A percentile compares a stretch with the other conserved stretches of the same genome.
Conservation (phyloP, 2,113 vertebrate species). For the Siniperca knerii region DNA sequence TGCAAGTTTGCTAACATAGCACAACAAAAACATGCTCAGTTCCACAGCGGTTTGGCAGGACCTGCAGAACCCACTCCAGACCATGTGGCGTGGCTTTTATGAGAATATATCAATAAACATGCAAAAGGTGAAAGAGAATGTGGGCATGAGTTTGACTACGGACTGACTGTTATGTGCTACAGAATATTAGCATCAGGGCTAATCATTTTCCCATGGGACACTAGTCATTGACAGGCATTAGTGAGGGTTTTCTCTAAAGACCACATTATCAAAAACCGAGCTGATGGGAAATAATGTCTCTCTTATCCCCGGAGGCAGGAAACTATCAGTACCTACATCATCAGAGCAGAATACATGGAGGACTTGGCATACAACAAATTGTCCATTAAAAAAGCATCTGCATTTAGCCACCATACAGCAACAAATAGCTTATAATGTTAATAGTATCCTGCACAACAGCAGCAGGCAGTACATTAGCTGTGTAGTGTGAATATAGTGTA, state of each 20-base stretch:
- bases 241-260: background rate
- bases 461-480: conserved; percentile 10
- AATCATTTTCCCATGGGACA: background rate
- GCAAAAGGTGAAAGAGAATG: background rate
- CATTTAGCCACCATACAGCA: background rate
- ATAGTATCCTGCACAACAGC: conserved; percentile 11
- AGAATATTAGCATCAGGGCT: background rate
- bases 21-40: background rate
- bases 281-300: background rate
- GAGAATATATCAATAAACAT: background rate
- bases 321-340: background rate
- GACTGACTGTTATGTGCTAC: background rate
- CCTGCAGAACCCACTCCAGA: background rate
- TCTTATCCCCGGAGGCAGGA: background rate
- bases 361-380: background rate
- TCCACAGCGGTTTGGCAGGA: background rate
- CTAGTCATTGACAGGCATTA: background rate
- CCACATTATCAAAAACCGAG: background rate
- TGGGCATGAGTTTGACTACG: background rate
- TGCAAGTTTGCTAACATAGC: background rate
- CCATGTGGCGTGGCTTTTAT: background rate
- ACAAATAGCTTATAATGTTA: conserved; percentile 10
- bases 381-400: conserved; percentile 7
- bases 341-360: background rate
- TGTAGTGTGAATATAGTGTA: conserved; percentile 23